Base-by-base conservation (phyloP, 2,888 invertebrate species). In the Trissonchulus latispiculum region DNA sequence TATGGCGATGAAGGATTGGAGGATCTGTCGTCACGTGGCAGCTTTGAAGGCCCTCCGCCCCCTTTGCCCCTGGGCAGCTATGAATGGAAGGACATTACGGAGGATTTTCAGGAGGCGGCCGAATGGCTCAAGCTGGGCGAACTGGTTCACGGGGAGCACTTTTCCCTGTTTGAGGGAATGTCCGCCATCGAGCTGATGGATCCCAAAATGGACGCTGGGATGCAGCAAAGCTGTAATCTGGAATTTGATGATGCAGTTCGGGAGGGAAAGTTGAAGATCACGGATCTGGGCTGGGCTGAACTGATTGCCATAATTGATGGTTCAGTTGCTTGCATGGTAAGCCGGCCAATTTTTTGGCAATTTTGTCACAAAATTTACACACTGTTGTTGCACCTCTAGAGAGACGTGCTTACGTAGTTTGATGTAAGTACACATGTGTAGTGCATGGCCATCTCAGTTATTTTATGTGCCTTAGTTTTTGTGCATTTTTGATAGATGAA, bases 131-230 rank as follows among this genome's bases (percentile, higher is more conserved):
- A 36, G 15, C n/a, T 70, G 29, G 73, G 73, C 29, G 69, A 70
- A 35, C 61, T 73, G 59, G 35, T 73, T 2, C 70, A 73, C 61
- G 69, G 35, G 15, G 28, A 32, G 29, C 31, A 66, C 8, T 80
- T 80, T 70, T 71, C 73, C 2, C 86, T 99, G 61, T 94, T 94
- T 85, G 97, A 99, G 84, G 97, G 96, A 0, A 99, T 99, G 97
- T 95, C 96, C 0, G 97, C 97, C 0, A 97, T 99, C 80, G 97
- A 99, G 85, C 95, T 99, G 92, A 97, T 97, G 97, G 97, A 99
- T 83, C 96, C 97, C 0, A 99, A 97, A 87, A 99, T 99, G 97
- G 99, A 99, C 87, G 95, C 95, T 0, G 97, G 97, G 2, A 95
- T 97, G 94, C 86, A 92, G 77, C 48, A 48, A 23, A 8, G 48